Base-by-base conservation (phyloP, 2,797 vertebrate species). In the Ispidina picta region DNA sequence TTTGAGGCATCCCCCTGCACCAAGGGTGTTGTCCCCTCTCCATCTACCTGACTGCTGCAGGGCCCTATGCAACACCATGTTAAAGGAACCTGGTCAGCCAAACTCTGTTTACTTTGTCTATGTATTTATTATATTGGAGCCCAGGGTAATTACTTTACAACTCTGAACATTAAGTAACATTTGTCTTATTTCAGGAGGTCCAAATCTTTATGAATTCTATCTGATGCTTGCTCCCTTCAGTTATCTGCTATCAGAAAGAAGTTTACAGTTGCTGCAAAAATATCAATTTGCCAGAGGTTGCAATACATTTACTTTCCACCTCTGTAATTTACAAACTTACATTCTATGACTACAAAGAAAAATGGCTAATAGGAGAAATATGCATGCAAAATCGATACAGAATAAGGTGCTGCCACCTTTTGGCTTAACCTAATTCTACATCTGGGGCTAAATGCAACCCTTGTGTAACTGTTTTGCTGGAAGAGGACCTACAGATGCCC, bases 331-430 rank as follows among this genome's bases (percentile, higher is more conserved):
- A 84, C 90, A 92, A 89, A 90, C 81, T 95, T 52, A 69, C 76
- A 52, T 90, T 89, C 90, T 60, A 58, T 60, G 85, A 95, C 82
- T 92, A 91, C 88, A 94, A 92, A 93, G 89, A 94, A 95, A 91
- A 88, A 46, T 86, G 72, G 86, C 89, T 94, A 88, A 92, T 89
- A 80, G 82, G 46, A 83, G 65, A 91, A 86, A 87, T 48, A 62
- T 5, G 58, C 59, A 71, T 69, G 88, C 64, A 77, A 48, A 77
- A 81, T 88, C 64, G 9, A 84, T 88, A 69, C 54, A 44, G 94
- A 75, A 86, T 93, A 84, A 91, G 44, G 73, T 83, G 85, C 95
- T 94, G 94, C 96, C 90, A 90, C 82, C 95, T 97, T 91, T 89
- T 88, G 95, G 92, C 73, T 83, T 81, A 94, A 80, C 66, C 74